Base-by-base conservation (phyloP, 1,140 invertebrate species). In the Achroia grisella region DNA sequence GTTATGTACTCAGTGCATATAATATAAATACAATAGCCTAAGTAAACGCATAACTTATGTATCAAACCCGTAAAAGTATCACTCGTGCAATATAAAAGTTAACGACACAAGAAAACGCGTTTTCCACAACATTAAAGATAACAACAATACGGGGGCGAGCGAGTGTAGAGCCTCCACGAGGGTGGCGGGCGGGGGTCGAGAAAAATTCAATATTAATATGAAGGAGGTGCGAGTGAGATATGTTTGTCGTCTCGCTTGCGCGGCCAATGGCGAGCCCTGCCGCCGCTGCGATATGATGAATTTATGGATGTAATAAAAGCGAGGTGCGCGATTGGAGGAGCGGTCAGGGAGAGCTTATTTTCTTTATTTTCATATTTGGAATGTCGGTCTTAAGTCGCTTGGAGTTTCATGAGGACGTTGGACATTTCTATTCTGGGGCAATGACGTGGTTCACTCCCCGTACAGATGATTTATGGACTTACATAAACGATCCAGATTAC, bases 181-280 rank as follows among this genome's bases (percentile, higher is more conserved):
- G 81, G 78, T 70, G 78, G 76, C 62, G 69, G 71, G 69, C 73
- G 78, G 75, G 59, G 76, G 72, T 76, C 77, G 77, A 85, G 81
- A 87, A 88, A 88, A 88, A 88, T 88, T 88, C 87, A 88, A 88
- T 88, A 88, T 88, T 88, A 88, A 88, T 88, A 88, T 88, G 85
- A 86, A 87, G 86, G 86, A 87, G 86, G 86, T 84, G 84, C 71
- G 78, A 86, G 80, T 48, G 81, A 85, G 82, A 82, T 48, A 53
- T 64, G 57, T 52, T 53, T 58, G 72, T 63, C 62, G 66, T 83
- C 77, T 71, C 73, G 63, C 74, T 81, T 63, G 33, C 71, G 69
- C 79, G 76, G 75, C 87, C 87, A 88, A 88, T 88, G 82, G 86
- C 77, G 78, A 79, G 71, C 70, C 64, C 64, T 62, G 68, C 62